Base-by-base conservation (phyloP, 2,797 vertebrate species). In the Novumbra hubbsi region DNA sequence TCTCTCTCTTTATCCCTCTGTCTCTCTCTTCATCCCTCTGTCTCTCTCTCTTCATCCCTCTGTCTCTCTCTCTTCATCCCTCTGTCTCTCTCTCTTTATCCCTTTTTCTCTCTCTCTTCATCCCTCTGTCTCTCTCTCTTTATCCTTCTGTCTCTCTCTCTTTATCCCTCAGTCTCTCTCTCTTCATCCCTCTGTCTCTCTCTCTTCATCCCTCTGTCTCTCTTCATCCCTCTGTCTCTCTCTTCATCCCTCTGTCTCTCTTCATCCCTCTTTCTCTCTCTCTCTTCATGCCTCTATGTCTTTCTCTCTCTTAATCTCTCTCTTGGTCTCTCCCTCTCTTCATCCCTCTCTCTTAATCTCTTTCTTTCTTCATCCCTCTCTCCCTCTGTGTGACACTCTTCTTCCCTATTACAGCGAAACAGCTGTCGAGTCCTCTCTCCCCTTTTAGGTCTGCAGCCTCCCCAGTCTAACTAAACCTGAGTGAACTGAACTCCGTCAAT, bases 401-500 rank as follows among this genome's bases (percentile, higher is more conserved):
- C 2, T 38, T 75, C 48, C 41, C 48, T 38, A 30, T 48, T 45
- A 49, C 38, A 70, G 52, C n/a, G 28, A 4, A 55, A 69, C 73
- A 74, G 66, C 67, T 74, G 67, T 74, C 27, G 38, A 49, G 69
- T 67, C 62, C 34, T 38, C 11, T 17, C 17, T 67, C 57, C 62
- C 32, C 28, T 19, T 14, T 32, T 4, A 32, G 5, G 5, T 32
- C 62, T 34, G 27, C 62, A 12, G 14, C 24, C 62, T 30, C 62
- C 62, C 4, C 62, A 2, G 27, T 28, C 62, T 64, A 34, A 64
- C 72, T 41, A 57, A 34, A 57, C 0, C 28, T 70, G 14, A 71
- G 50, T 34, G n/a, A 27, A 60, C 17, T 27, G 3, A n/a, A 55
- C 70, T 64, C 8, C 83, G 84, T 90, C 90, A 90, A 84, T 85